These are phyloP conservation scores for Eclectus roratus DNA, from an alignment of 2,113 vertebrate species.

Conservation along the genomic window DNA sequence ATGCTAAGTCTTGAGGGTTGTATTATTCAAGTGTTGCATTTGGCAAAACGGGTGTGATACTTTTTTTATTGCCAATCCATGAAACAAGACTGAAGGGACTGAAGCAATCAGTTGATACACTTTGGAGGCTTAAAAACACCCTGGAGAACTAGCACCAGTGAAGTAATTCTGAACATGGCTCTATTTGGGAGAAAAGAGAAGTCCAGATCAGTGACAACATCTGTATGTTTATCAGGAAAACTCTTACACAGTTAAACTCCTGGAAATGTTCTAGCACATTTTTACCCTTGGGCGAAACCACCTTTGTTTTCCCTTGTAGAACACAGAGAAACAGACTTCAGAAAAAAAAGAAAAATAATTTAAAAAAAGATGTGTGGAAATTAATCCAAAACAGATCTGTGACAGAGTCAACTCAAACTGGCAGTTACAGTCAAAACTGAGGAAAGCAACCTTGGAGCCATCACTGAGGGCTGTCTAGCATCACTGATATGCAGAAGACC, in stretches of 20 bases:
- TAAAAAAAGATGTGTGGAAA: background rate
- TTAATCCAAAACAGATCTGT: background rate
- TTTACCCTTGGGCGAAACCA: background rate
- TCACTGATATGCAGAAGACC: background rate
- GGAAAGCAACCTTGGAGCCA: background rate
- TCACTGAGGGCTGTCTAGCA: background rate
- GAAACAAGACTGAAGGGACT: background rate
- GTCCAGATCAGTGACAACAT: background rate
- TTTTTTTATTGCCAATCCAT: conserved; percentile 51
- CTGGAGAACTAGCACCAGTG: background rate
- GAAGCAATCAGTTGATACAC: background rate
- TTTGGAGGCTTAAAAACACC: background rate
- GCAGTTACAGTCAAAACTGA: background rate
- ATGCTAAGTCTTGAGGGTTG: background rate
- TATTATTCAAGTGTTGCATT: conserved; percentile 38
- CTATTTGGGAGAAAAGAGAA: background rate
- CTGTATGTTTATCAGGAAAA: background rate
- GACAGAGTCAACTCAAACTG: background rate
- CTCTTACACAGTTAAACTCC: background rate
- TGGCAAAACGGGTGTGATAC: background rate
- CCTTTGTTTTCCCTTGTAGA: background rate
- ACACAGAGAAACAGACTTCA: background rate
- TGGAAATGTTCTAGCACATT: background rate
- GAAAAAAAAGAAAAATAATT: background rate
- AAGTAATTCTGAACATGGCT: background rate